Percentiles rank a stretch among this genome's conserved stretches.
Conservation (phyloP, 2,113 vertebrate genomes). For the Elephantulus edwardii region DNA sequence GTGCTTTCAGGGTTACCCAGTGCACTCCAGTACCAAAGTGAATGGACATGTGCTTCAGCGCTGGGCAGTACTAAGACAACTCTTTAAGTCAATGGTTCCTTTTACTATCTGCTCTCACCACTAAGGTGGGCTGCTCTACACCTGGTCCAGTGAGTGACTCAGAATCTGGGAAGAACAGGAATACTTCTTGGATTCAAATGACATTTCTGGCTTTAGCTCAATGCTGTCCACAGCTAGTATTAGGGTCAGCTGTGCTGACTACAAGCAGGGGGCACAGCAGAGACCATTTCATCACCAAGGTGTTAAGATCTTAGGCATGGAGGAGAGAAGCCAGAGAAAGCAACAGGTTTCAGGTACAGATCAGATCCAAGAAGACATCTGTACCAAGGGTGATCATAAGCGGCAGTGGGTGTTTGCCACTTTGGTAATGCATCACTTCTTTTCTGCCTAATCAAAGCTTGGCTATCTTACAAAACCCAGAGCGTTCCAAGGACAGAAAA, state of each 20-base stretch:
- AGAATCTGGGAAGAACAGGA: neutral
- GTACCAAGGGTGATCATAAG: neutral
- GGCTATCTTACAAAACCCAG: neutral
- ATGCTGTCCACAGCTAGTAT: neutral
- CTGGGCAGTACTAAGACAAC: neutral
- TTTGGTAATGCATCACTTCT: neutral
- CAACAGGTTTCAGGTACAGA: neutral
- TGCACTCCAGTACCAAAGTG: neutral
- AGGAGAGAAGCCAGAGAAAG: neutral
- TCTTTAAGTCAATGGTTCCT: neutral
- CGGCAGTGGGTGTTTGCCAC: neutral
- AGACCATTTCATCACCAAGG: neutral
- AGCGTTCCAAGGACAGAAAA: conserved; percentile 20
- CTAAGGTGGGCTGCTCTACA: too few relatives aligned
- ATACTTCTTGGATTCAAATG: neutral
- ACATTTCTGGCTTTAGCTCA: neutral
- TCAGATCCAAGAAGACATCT: neutral
- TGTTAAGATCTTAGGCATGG: neutral
- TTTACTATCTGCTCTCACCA: neutral
- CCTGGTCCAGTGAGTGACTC: neutral
- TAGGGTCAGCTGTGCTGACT: neutral
- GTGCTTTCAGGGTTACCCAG: neutral
- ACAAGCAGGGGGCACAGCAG: neutral
- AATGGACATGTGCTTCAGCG: neutral
- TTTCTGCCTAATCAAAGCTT: neutral